Conservation (phyloP, 2,888 invertebrate species). For the Acronicta leporina region DNA sequence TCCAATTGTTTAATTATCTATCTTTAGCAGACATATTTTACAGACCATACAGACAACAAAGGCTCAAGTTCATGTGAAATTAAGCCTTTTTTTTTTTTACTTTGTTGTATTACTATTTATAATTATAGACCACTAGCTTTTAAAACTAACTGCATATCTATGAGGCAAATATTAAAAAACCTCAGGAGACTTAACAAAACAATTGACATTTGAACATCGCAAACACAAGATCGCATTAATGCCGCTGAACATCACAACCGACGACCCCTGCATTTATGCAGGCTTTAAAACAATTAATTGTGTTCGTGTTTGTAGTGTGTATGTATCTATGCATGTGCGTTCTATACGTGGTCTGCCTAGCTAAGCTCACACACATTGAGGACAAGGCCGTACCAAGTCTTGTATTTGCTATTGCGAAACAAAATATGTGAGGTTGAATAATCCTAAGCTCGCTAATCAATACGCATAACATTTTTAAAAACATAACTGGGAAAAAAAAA, state of each 20-base stretch:
- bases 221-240: background rate
- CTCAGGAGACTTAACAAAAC: background rate
- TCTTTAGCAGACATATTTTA: too few species aligned
- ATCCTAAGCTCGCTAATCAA: conserved; percentile 31
- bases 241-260: conserved; percentile 16
- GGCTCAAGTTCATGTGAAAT: too few species aligned
- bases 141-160: too few species aligned
- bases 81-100: too few species aligned
- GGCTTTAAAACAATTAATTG: conserved; percentile 14
- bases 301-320: conserved; percentile 1
- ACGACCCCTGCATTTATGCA: conserved; percentile 10
- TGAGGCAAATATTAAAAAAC: too few species aligned
- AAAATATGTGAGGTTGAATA: conserved; percentile 45
- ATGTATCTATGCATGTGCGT: conserved; percentile 17
- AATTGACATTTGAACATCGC: background rate
- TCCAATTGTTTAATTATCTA: too few species aligned
- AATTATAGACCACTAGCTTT: too few species aligned
- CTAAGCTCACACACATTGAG: conserved; percentile 66
- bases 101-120: too few species aligned
- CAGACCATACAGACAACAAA: too few species aligned
- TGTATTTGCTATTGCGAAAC: conserved; percentile 60
- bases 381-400: conserved; percentile 66
- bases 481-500: background rate
- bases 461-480: background rate
- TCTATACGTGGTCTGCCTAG: conserved; percentile 37